phyloP scores from a whole-genome alignment of 2,888 invertebrate genomes.

The Ochlodes sylvanus region DNA sequence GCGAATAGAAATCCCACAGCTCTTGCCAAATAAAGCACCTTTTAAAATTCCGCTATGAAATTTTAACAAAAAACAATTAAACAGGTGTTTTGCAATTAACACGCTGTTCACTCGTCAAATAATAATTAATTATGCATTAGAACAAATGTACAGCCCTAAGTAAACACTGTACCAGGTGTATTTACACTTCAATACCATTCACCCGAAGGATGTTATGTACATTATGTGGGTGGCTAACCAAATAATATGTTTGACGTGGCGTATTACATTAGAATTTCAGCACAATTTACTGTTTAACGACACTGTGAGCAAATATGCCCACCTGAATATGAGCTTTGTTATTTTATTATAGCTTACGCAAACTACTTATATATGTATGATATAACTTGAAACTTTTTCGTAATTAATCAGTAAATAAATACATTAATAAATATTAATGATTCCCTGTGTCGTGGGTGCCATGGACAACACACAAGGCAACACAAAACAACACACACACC shows the following conservation, averaged over 20 bases:
- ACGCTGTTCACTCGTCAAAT: slow-evolving; percentile 1
- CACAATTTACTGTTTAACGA: not conserved
- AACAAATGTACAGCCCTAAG: slow-evolving; percentile 21
- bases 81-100: slow-evolving; percentile 18
- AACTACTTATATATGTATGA: too few relatives aligned
- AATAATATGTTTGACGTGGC: slow-evolving; percentile 12
- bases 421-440: too few relatives aligned
- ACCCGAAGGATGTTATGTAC: not conserved
- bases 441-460: too few relatives aligned
- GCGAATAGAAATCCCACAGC: too few relatives aligned
- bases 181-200: slow-evolving; percentile 19
- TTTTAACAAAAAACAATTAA: slow-evolving; percentile 22
- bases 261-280: not conserved
- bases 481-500: too few relatives aligned
- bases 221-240: slow-evolving; percentile 11
- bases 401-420: too few relatives aligned
- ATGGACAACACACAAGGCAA: too few relatives aligned
- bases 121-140: slow-evolving; percentile 30
- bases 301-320: not conserved
- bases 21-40: not conserved
- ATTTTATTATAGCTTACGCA: not conserved
- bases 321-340: not conserved
- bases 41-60: slow-evolving; percentile 10
- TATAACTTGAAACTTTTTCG: too few relatives aligned
- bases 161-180: slow-evolving; percentile 24